A percentile compares a stretch with the other conserved stretches of the same genome.
These are phyloP conservation scores for Protonemura montana DNA, from an alignment of 2,888 invertebrate genomes.

Conservation along the genomic window DNA sequence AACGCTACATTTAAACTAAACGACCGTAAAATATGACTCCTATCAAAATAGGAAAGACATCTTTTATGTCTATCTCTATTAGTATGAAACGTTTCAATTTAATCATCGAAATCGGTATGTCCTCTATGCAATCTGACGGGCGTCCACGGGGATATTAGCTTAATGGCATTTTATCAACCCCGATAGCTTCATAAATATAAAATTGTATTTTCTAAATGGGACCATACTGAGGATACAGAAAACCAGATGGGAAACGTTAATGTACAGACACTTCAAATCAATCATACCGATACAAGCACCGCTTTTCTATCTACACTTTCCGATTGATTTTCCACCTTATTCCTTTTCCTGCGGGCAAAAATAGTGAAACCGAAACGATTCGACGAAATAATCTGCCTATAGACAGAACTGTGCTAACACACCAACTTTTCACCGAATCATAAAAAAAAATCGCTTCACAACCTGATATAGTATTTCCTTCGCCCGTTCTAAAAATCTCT, in stretches of 20 bases:
- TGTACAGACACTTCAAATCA: background rate
- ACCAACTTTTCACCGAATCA: no score
- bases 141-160: conserved; percentile 33
- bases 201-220: conserved; percentile 21
- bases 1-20: background rate
- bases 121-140: conserved; percentile 21
- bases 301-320: background rate
- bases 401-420: no score
- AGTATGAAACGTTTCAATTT: conserved; percentile 32
- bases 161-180: conserved; percentile 22
- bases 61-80: conserved; percentile 25
- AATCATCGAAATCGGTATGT: background rate
- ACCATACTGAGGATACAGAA: conserved; percentile 3
- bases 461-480: no score
- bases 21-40: conserved; percentile 7
- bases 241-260: conserved; percentile 29
- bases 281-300: conserved; percentile 18
- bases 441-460: no score
- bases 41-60: background rate
- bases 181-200: conserved; percentile 29
- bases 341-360: background rate
- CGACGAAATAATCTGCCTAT: background rate
- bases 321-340: conserved; percentile 7
- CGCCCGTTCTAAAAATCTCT: background rate
- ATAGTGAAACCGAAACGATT: background rate